Evolutionary conservation across 2,888 invertebrate species (phyloP).

Genomic region (Drosophila rellima): DNA sequence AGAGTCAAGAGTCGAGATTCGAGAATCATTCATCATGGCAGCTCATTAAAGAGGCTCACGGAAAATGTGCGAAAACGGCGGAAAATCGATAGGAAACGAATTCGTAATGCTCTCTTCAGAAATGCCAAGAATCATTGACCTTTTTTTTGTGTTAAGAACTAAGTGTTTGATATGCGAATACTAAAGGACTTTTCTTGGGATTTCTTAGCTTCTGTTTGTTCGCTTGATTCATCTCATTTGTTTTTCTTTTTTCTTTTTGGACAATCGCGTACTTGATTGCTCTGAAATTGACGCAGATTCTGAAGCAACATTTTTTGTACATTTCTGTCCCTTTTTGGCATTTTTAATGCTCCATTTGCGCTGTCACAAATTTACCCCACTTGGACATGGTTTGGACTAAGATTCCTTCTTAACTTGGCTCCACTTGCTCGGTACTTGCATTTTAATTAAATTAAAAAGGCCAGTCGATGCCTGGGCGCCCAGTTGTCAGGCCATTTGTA

Average conservation of each 20-base stretch:
- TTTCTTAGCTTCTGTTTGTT: slow-evolving; percentile 16
- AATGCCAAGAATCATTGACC: neutral
- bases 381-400: slow-evolving; percentile 1
- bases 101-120: slow-evolving; percentile 8
- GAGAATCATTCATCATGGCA: slow-evolving; percentile 44
- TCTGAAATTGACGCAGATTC: slow-evolving; percentile 59
- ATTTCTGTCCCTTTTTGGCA: slow-evolving; percentile 32
- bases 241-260: slow-evolving; percentile 13
- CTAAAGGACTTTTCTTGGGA: slow-evolving; percentile 26
- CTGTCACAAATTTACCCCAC: slow-evolving; percentile 50
- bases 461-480: slow-evolving; percentile 27
- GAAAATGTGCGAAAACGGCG: slow-evolving; percentile 14
- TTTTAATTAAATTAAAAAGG: slow-evolving; percentile 75
- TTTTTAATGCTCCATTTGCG: slow-evolving; percentile 58
- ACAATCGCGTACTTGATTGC: slow-evolving; percentile 62
- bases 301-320: neutral
- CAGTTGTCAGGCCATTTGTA: slow-evolving; percentile 54
- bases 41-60: slow-evolving; percentile 40
- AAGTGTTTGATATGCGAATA: slow-evolving; percentile 17
- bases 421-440: slow-evolving; percentile 35
- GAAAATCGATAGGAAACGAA: slow-evolving; percentile 7
- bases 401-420: slow-evolving; percentile 18
- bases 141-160: slow-evolving; percentile 10
- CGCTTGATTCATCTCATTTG: slow-evolving; percentile 19
- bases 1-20: neutral